Conservation (phyloP, 2,888 invertebrate genomes). For the Lasius fuliginosus region DNA sequence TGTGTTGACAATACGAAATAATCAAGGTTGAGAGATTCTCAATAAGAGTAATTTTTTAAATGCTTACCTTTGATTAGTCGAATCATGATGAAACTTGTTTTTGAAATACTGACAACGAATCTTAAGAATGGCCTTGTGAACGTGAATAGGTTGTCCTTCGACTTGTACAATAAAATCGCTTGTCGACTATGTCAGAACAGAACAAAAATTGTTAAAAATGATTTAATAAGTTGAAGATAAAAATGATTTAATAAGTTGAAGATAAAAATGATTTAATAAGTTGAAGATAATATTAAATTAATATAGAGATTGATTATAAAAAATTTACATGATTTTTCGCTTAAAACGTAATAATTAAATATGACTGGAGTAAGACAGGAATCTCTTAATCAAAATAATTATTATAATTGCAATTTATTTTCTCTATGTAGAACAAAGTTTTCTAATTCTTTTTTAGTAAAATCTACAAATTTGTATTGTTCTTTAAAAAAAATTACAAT, state of each 20-base stretch:
- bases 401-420: neutral
- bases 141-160: slow-evolving; percentile 88
- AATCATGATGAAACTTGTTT: slow-evolving; percentile 89
- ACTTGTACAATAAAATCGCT: slow-evolving; percentile 88
- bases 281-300: neutral
- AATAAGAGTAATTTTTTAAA: neutral
- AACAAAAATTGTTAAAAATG: neutral
- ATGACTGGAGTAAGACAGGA: neutral
- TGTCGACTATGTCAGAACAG: slow-evolving; percentile 84
- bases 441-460: neutral
- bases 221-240: neutral
- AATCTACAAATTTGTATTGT: too few relatives aligned
- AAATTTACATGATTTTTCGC: neutral
- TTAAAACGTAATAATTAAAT: neutral
- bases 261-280: neutral
- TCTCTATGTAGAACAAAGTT: neutral
- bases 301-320: neutral
- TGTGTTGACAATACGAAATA: neutral
- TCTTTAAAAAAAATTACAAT: too few relatives aligned
- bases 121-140: slow-evolving; percentile 88
- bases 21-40: neutral
- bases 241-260: neutral
- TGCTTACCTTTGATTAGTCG: slow-evolving; percentile 87
- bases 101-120: slow-evolving; percentile 89
- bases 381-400: neutral